Evolutionary conservation across 1,140 invertebrate species (phyloP), one percentile per base, ranked within the genome.

Genomic region (Trichonephila inaurata): DNA sequence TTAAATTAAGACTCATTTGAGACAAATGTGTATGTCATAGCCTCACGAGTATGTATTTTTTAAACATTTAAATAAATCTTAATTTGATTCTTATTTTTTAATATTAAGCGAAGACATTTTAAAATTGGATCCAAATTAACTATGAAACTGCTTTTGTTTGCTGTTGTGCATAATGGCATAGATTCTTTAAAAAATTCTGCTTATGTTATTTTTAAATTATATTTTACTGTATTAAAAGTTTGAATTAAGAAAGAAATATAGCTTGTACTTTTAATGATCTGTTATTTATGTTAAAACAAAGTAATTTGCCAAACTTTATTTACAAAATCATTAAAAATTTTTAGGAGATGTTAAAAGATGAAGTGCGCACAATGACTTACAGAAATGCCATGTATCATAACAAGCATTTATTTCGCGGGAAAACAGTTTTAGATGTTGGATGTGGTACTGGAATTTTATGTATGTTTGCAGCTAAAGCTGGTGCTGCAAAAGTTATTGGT

Each of bases 381-480:
- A 97, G 99, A 85, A 99, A 99, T 96, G 98, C 99, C 8, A 99
- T 99, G 98, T 99, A 99, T 95, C 98, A 99, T 96, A 99, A 99
- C 96, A 99, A 98, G 96, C 99, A 99, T 96, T 96, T 99, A 62
- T 99, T 99, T 95, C 98, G 98, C 97, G 98, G 98, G 82, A 96
- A 97, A 96, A 88, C 97, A 92, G 99, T 99, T 6, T 96, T 99
- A 91, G 99, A 99, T 96, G 99, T 99, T 95, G 99, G 99, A 2
- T 99, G 99, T 96, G 99, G 99, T 14, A 99, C 99, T 5, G 99
- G 99, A 33, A 99, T 99, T 95, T 96, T 99, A 8, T 99, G 98
- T 62, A 99, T 99, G 99, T 99, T 99, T 97, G 99, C 99, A 69
- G 99, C 99, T 0, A 99, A 99, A 95, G 99, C 99, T 83, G 99